phyloP scores from a whole-genome alignment of 2,888 invertebrate genomes.

The Lumbricus terrestris region DNA sequence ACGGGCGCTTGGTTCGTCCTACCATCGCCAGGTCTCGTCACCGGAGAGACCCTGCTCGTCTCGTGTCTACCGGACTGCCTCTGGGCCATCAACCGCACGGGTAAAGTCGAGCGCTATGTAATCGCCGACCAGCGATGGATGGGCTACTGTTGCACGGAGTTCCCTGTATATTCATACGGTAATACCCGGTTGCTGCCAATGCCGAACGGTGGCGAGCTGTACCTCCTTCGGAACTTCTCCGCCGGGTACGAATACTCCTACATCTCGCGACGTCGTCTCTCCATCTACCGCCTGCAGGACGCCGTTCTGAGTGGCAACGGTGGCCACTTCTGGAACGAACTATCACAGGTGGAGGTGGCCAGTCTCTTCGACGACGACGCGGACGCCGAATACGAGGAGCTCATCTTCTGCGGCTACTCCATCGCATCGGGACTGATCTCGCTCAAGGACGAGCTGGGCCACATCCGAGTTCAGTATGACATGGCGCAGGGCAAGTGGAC shows the following conservation, averaged over 20 bases:
- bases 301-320: too few species aligned
- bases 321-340: too few species aligned
- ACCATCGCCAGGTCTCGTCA: not conserved
- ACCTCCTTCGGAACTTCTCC: slow-evolving; percentile 15
- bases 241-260: not conserved
- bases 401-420: too few species aligned
- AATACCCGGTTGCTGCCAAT: not conserved
- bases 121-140: not conserved
- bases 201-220: not conserved
- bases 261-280: too few species aligned
- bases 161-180: not conserved
- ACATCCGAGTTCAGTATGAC: too few species aligned
- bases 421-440: too few species aligned
- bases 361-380: not conserved
- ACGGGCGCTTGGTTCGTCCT: not conserved
- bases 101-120: not conserved
- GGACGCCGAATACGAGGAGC: too few species aligned
- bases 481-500: not conserved
- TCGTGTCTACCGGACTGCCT: too few species aligned
- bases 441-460: too few species aligned
- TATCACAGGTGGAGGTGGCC: not conserved
- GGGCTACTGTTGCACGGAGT: too few species aligned
- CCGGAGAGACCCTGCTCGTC: not conserved
- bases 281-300: too few species aligned
- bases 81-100: not conserved